Conservation (phyloP, 2,113 vertebrate genomes). For the Columba janthina region DNA sequence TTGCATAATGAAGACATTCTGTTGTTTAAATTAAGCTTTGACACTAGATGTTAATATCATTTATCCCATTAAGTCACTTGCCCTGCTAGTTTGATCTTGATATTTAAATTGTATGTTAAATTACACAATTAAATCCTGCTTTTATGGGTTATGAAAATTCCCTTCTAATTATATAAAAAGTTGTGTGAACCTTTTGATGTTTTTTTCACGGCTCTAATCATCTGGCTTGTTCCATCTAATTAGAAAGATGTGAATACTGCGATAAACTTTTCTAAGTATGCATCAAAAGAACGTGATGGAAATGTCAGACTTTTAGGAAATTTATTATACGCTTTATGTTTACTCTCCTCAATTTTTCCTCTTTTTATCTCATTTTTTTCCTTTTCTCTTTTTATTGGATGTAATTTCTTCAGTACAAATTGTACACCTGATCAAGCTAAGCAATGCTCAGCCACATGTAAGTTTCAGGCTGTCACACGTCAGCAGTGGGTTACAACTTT, state of each 20-base stretch:
- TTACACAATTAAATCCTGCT: conserved; percentile 76
- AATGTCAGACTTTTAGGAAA: conserved; percentile 59
- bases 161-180: conserved; percentile 72
- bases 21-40: conserved; percentile 86
- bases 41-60: conserved; percentile 80
- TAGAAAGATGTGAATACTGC: conserved; percentile 66
- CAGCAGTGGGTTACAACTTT: background rate
- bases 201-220: conserved; percentile 68
- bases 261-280: conserved; percentile 70
- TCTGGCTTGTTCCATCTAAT: conserved; percentile 69
- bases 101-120: conserved; percentile 85
- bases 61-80: conserved; percentile 83
- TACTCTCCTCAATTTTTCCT: background rate
- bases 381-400: background rate
- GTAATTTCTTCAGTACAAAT: background rate
- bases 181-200: conserved; percentile 70
- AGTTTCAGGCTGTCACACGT: background rate
- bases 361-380: conserved; percentile 3
- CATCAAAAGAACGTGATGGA: conserved; percentile 58
- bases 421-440: background rate
- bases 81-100: conserved; percentile 78
- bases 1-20: conserved; percentile 83
- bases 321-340: conserved; percentile 31
- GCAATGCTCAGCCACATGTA: background rate
- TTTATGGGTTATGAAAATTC: conserved; percentile 76